Evolutionary conservation across 2,888 invertebrate species (phyloP).

Genomic region (Epinotia ramella): DNA sequence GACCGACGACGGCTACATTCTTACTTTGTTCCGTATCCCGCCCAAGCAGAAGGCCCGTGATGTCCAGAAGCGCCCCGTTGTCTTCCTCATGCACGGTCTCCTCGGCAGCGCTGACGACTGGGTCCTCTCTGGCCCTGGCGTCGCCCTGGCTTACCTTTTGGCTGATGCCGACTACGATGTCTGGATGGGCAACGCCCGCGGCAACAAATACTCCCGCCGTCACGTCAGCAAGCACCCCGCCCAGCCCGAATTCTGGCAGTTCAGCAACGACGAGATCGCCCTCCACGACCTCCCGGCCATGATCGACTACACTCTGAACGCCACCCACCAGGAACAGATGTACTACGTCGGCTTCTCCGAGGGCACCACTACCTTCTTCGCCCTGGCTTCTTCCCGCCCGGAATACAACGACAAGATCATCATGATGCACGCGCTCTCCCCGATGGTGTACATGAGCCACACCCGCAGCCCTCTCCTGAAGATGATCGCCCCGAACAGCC

Average conservation of each 20-base stretch:
- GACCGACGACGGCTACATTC: slow-evolving; percentile 76
- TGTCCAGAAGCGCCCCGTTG: slow-evolving; percentile 68
- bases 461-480: slow-evolving; percentile 75
- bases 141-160: slow-evolving; percentile 75
- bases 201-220: slow-evolving; percentile 71
- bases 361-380: slow-evolving; percentile 73
- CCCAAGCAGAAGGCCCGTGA: slow-evolving; percentile 59
- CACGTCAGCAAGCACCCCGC: slow-evolving; percentile 73
- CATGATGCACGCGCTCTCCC: slow-evolving; percentile 75
- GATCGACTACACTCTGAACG: slow-evolving; percentile 72
- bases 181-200: slow-evolving; percentile 78
- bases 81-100: slow-evolving; percentile 87
- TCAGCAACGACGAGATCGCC: slow-evolving; percentile 76
- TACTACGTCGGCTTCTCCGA: slow-evolving; percentile 73
- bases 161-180: slow-evolving; percentile 77
- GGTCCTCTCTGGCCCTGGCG: slow-evolving; percentile 87
- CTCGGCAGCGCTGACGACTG: slow-evolving; percentile 89
- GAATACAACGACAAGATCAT: slow-evolving; percentile 74
- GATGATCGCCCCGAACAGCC: slow-evolving; percentile 72
- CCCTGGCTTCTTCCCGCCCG: slow-evolving; percentile 66
- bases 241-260: slow-evolving; percentile 75
- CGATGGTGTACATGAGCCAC: slow-evolving; percentile 77
- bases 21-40: slow-evolving; percentile 76
- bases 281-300: slow-evolving; percentile 75
- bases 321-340: slow-evolving; percentile 67